Conservation (phyloP, 2,113 vertebrate genomes). For the Peucedramus taeniatus region DNA sequence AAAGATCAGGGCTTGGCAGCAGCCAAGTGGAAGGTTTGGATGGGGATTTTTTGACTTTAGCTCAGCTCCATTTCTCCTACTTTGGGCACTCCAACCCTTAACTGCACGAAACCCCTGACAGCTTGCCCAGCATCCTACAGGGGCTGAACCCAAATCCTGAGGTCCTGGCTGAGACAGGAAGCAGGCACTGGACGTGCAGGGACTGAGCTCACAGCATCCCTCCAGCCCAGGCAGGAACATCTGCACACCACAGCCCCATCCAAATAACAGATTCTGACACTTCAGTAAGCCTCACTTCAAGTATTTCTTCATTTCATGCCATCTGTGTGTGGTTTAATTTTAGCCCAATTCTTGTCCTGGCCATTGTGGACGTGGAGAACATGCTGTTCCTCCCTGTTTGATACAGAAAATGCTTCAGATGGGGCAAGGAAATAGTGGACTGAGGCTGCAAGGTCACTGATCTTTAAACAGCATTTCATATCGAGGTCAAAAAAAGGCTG, state of each 20-base stretch:
- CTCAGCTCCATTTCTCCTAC: not conserved
- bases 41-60: not conserved
- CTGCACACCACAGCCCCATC: not conserved
- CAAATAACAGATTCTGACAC: not conserved
- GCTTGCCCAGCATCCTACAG: not conserved
- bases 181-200: not conserved
- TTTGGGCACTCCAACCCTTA: not conserved
- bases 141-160: not conserved
- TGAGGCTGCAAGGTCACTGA: not conserved
- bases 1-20: not conserved
- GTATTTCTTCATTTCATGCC: not conserved
- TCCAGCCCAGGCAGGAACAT: not conserved
- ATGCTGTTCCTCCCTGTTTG: not conserved
- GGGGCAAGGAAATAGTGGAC: not conserved
- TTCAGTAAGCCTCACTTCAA: not conserved
- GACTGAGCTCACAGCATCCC: not conserved
- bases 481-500: not conserved
- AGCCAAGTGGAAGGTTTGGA: not conserved
- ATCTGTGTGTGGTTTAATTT: slow-evolving; percentile 17
- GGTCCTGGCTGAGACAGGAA: not conserved
- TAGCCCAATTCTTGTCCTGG: not conserved
- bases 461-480: not conserved
- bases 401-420: not conserved
- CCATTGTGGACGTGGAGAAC: not conserved
- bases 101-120: not conserved